These are phyloP conservation scores for Centropristis striata DNA, from an alignment of 2,113 vertebrate species.

Conservation along the genomic window DNA sequence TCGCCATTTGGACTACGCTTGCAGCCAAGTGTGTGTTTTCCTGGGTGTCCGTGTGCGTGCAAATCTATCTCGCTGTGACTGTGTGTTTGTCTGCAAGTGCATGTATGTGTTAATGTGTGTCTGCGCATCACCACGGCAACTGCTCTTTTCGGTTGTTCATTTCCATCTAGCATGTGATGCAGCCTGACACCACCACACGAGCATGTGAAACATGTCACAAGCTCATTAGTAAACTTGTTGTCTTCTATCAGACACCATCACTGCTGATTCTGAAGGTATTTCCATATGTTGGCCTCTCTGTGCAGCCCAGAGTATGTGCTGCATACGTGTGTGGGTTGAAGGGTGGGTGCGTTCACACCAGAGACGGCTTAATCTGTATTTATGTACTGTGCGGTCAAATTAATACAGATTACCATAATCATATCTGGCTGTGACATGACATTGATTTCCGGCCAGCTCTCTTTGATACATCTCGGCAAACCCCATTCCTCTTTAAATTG, in stretches of 20 bases:
- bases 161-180: slow-evolving; percentile 38
- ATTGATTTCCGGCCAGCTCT: slow-evolving; percentile 45
- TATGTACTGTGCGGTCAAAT: slow-evolving; percentile 64
- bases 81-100: slow-evolving; percentile 21
- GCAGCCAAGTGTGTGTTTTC: slow-evolving; percentile 61
- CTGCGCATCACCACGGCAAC: slow-evolving; percentile 65
- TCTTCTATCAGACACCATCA: slow-evolving; percentile 33
- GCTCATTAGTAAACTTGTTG: slow-evolving; percentile 53
- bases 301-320: not conserved
- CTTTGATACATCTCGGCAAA: not conserved
- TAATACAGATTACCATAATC: slow-evolving; percentile 69
- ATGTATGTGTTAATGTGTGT: slow-evolving; percentile 47
- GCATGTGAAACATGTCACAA: slow-evolving; percentile 39
- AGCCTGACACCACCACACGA: slow-evolving; percentile 54
- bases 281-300: slow-evolving; percentile 29
- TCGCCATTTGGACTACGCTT: slow-evolving; percentile 60
- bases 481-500: slow-evolving; percentile 38
- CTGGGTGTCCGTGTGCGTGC: slow-evolving; percentile 21
- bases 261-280: slow-evolving; percentile 47
- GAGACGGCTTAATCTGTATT: slow-evolving; percentile 51
- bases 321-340: slow-evolving; percentile 19
- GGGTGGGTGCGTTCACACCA: slow-evolving; percentile 7
- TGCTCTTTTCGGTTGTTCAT: slow-evolving; percentile 60
- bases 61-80: slow-evolving; percentile 40
- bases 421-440: slow-evolving; percentile 67